phyloP scores from a whole-genome alignment of 2,888 invertebrate genomes.

The Sarcophaga variegata region DNA sequence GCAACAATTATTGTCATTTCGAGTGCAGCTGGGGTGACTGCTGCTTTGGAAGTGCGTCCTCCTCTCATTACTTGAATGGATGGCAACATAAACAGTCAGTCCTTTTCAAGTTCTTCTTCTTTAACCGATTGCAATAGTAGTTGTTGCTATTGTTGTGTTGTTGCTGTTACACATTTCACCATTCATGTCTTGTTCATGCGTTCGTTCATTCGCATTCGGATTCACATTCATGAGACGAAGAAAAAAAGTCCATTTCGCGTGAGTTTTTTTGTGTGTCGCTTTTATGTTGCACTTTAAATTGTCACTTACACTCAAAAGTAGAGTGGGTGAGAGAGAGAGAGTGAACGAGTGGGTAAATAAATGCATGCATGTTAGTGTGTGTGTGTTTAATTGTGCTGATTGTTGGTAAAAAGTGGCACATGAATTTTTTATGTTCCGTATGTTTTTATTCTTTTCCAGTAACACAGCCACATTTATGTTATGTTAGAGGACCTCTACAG shows the following conservation, averaged over 20 bases:
- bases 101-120: background rate
- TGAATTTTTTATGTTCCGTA: conserved; percentile 53
- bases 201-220: conserved; percentile 9
- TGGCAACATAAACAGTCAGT: background rate
- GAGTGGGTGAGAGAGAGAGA: conserved; percentile 7
- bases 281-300: conserved; percentile 50
- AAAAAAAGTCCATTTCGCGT: conserved; percentile 14
- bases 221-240: too few relatives aligned
- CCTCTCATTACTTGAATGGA: background rate
- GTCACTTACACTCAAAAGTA: conserved; percentile 41
- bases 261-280: conserved; percentile 8
- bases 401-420: conserved; percentile 62
- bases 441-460: too few relatives aligned
- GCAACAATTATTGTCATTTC: conserved; percentile 40
- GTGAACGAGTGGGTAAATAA: background rate
- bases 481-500: background rate
- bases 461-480: background rate
- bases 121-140: background rate
- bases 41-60: background rate
- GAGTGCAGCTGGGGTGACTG: conserved; percentile 21
- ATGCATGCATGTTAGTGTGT: background rate
- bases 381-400: conserved; percentile 62
- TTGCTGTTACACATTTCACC: conserved; percentile 49
- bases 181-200: conserved; percentile 37
- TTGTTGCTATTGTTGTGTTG: conserved; percentile 35